phyloP scores from a whole-genome alignment of 2,113 vertebrate genomes.

The Mandrillus leucophaeus region DNA sequence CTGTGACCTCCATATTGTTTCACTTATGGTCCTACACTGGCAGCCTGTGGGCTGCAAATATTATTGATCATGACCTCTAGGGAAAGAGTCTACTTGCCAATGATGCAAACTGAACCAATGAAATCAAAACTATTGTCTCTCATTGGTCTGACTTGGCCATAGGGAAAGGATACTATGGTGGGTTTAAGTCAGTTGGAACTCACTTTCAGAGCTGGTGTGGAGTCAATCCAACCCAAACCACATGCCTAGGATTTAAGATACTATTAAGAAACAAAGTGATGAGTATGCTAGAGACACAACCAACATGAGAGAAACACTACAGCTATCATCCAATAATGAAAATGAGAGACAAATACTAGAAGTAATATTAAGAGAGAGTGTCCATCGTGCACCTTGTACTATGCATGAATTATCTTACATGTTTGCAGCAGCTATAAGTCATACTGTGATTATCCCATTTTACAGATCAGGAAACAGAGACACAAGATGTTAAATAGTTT shows the following conservation, averaged over 20 bases:
- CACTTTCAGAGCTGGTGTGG: neutral
- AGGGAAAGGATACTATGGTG: neutral
- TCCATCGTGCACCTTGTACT: neutral
- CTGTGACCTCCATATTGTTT: neutral
- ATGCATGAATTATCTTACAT: neutral
- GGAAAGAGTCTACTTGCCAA: neutral
- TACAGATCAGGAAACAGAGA: neutral
- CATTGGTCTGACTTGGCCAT: neutral
- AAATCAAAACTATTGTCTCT: neutral
- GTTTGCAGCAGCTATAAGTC: neutral
- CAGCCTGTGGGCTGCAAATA: neutral
- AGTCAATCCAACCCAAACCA: neutral
- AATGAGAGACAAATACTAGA: neutral
- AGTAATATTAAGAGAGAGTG: neutral
- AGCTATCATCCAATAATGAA: neutral
- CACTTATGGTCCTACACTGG: neutral
- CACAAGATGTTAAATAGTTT: neutral
- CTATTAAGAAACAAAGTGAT: neutral
- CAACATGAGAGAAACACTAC: neutral
- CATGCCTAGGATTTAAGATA: neutral
- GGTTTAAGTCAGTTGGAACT: neutral
- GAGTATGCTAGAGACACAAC: neutral
- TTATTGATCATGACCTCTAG: neutral
- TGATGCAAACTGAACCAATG: neutral
- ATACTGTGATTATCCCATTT: neutral